Base-by-base conservation (phyloP, 2,113 vertebrate genomes). In the Aepyceros melampus region DNA sequence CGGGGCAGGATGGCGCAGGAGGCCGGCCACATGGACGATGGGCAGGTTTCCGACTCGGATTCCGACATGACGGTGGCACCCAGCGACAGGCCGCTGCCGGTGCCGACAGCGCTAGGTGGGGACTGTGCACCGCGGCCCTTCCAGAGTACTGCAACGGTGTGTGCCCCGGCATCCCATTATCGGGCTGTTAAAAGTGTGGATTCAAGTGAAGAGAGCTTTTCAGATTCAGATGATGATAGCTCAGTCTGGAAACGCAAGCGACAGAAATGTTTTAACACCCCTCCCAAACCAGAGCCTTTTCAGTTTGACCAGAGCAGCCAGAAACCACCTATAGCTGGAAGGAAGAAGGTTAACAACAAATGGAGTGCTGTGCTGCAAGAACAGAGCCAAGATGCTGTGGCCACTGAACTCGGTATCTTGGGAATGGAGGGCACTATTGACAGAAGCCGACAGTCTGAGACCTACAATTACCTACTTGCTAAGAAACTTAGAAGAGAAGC, bases 281-380 rank as follows among this genome's bases (percentile, higher is more conserved):
- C 99, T 67, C 93, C 67, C 55, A 98, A 98, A 94, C 60, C 98
- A 2, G 98, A 98, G 83, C 98, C 98, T 40, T 98, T 98, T 71
- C 98, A 88, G 2, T 45, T 99, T 95, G 97, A 53, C 81, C 98
- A 98, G 85, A 97, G 86, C 92, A 97, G 98, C 64, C 98, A 98
- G 47, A 99, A 98, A 19, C 92, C 95, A 8, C 91, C 96, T 49
- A 33, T 82, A 60, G 1, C 89, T 36, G 94, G 51, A 2, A 98
- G 98, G 76, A 99, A n/a, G n/a, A n/a, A 99, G 95, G 98, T 99
- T 45, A 99, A 99, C 98, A 99, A 99, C 91, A 99, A 99, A 17
- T 99, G 99, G 99, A 99, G 99, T 5, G 98, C 98, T 0, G 99
- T 99, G 94, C 99, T 99, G 0, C 99, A 99, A 96, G 99, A 99